Percentiles rank a stretch among this genome's conserved stretches.
phyloP scores from a whole-genome alignment of 2,888 invertebrate genomes.

The Resseliella maxima region DNA sequence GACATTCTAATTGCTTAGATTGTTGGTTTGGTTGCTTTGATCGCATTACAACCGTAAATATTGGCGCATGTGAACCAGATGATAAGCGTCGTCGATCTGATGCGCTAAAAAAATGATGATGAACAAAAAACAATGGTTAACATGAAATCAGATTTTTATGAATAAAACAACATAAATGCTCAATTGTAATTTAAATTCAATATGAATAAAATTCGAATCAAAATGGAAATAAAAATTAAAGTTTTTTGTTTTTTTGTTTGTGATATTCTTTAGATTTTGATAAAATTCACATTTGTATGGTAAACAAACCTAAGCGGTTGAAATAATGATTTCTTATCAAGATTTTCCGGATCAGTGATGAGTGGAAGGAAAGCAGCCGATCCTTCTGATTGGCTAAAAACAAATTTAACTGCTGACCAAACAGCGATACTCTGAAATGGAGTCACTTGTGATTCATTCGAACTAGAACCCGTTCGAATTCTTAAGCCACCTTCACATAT shows the following conservation, averaged over 20 bases:
- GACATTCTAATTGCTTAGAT: constrained; percentile 86
- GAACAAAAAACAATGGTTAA: background rate
- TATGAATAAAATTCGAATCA: background rate
- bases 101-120: constrained; percentile 62
- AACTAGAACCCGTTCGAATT: constrained; percentile 71
- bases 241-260: background rate
- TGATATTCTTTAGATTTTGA: background rate
- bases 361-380: constrained; percentile 83
- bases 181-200: constrained; percentile 26
- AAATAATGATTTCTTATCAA: constrained; percentile 79
- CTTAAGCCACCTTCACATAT: constrained; percentile 73
- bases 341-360: constrained; percentile 83
- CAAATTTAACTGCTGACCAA: constrained; percentile 91
- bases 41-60: constrained; percentile 92
- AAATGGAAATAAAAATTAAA: constrained; percentile 48
- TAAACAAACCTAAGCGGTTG: constrained; percentile 66
- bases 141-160: background rate
- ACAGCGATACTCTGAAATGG: constrained; percentile 92
- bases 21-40: constrained; percentile 75
- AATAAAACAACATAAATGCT: background rate
- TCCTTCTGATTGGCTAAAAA: constrained; percentile 74
- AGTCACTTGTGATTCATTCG: constrained; percentile 75
- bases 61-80: constrained; percentile 77
- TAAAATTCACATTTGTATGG: background rate
- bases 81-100: constrained; percentile 66